These are phyloP conservation scores for Calliopsis andreniformis DNA, from an alignment of 1,140 invertebrate species.

Conservation along the genomic window DNA sequence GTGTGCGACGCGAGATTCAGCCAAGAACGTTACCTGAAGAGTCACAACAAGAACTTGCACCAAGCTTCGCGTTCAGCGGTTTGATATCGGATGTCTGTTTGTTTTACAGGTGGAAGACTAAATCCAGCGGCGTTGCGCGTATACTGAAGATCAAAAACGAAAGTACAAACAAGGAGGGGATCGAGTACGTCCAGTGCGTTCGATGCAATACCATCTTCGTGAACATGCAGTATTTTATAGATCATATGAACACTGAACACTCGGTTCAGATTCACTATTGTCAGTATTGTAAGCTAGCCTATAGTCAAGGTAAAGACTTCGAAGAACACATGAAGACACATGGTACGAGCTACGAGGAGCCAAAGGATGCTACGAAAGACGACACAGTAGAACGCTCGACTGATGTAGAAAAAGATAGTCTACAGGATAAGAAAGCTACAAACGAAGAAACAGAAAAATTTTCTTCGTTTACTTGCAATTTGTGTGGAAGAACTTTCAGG, in stretches of 20 bases:
- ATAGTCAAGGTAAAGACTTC: conserved; percentile 43
- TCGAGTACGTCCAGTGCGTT: conserved; percentile 49
- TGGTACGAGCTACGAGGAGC: neutral
- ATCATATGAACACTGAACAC: conserved; percentile 62
- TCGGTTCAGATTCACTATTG: conserved; percentile 45
- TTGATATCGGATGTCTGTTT: conserved; percentile 46
- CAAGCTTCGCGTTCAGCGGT: conserved; percentile 3
- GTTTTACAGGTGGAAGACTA: conserved; percentile 48
- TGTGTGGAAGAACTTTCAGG: conserved; percentile 12
- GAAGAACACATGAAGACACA: conserved; percentile 27
- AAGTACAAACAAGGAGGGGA: conserved; percentile 17
- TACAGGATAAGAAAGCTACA: neutral
- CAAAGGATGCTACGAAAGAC: neutral
- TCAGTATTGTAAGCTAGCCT: conserved; percentile 57
- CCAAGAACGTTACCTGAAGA: conserved; percentile 68
- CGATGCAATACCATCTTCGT: conserved; percentile 63
- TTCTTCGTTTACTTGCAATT: conserved; percentile 4
- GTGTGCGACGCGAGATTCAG: conserved; percentile 69
- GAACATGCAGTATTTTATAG: conserved; percentile 60
- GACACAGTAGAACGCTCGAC: neutral
- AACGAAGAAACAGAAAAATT: neutral
- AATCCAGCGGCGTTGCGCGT: neutral
- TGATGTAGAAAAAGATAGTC: too few relatives aligned
- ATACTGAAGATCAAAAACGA: conserved; percentile 6
- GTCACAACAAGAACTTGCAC: conserved; percentile 66